Base-by-base conservation (phyloP, 2,888 invertebrate species). In the Abscondita cerata region DNA sequence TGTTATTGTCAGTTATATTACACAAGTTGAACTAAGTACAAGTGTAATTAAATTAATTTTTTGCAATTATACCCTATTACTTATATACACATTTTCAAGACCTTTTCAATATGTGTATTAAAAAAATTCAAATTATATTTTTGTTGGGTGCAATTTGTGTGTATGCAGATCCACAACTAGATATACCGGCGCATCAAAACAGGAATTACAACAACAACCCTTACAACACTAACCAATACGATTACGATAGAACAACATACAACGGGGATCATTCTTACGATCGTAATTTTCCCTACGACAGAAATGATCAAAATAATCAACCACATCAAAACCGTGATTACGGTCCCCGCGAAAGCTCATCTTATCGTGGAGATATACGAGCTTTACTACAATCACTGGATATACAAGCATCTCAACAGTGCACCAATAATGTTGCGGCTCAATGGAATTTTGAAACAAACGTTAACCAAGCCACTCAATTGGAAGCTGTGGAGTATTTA, bases 401-500 rank as follows among this genome's bases (percentile, higher is more conserved):
- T 76, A 85, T 89, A 25, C 87, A 90, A 73, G 88, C 92, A 8
- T 89, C 92, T 0, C 87, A 90, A 75, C 90, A 92, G 78, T 94
- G 93, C 74, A 91, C 91, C 0, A 89, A 88, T 52, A 93, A 93
- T 78, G 93, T 94, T n/a, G 90, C 87, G 0, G 91, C 92, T 0
- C 94, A 94, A 75, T 94, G 94, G 94, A 89, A 90, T 77, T 94
- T 93, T 74, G 93, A 94, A 80, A 93, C 93, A 2, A 90, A 93
- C 75, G 92, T 93, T 36, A 93, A 92, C 80, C 91, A 92, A 77
- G 87, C 84, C 47, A 91, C 91, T 0, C 93, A 94, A 80, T 82
- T 91, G 69, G 89, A 91, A 73, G 93, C 93, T 78, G 94, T 93
- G 79, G n/a, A 25, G 25, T 25, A 25, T 2, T 25, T 4, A 25